phyloP scores from a whole-genome alignment of 2,797 vertebrate genomes.

The Florisuga fusca region DNA sequence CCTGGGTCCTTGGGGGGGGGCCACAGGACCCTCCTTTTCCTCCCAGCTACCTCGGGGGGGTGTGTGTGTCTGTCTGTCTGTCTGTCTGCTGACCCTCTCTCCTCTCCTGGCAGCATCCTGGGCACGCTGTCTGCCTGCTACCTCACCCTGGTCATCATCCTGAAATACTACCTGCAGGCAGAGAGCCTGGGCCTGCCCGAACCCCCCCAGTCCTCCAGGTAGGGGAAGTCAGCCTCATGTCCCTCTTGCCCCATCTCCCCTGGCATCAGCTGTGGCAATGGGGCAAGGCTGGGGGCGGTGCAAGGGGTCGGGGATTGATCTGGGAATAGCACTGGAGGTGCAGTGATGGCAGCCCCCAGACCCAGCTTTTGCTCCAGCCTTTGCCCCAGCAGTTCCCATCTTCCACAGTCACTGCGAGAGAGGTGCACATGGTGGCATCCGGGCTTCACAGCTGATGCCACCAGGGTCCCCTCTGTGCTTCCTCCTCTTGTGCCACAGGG shows the following conservation, averaged over 20 bases:
- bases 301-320: background rate
- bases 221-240: background rate
- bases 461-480: background rate
- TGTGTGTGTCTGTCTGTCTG: no score
- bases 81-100: background rate
- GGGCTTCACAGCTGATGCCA: background rate
- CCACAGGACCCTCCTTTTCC: rapidly evolving
- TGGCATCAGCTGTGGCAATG: background rate
- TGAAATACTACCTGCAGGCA: slow-evolving; percentile 85
- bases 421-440: background rate
- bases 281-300: background rate
- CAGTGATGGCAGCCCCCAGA: background rate
- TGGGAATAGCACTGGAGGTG: background rate
- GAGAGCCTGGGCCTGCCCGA: slow-evolving; percentile 50
- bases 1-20: rapidly evolving
- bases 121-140: slow-evolving; percentile 92
- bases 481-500: slow-evolving; percentile 52
- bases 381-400: background rate
- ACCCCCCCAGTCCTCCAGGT: slow-evolving; percentile 78
- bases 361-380: background rate
- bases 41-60: rapidly evolving
- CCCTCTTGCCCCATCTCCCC: rapidly evolving
- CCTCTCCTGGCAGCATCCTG: slow-evolving; percentile 80
- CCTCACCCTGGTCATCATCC: slow-evolving; percentile 86
- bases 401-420: background rate